These are phyloP conservation scores for Tachina fera DNA, from an alignment of 2,888 invertebrate genomes.

Conservation along the genomic window DNA sequence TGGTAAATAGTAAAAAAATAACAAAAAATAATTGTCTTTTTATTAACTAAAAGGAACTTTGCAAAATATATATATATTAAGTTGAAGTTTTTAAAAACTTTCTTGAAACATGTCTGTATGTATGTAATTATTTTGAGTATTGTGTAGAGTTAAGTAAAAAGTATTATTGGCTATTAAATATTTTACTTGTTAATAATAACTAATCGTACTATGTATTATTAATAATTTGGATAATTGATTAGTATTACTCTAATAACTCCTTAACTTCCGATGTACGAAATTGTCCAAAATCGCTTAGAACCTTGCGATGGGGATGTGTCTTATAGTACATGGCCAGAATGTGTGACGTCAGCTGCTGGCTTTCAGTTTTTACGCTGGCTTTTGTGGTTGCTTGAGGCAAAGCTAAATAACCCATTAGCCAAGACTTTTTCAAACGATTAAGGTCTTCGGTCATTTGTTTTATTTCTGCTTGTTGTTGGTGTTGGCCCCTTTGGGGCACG, in stretches of 20 bases:
- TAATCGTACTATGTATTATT: not conserved
- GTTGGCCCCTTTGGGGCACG: conserved; percentile 76
- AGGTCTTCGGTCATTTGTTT: conserved; percentile 83
- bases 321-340: conserved; percentile 80
- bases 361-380: conserved; percentile 72
- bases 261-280: conserved; percentile 77
- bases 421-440: conserved; percentile 82
- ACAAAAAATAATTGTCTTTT: not conserved
- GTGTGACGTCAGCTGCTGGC: conserved; percentile 79
- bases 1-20: conserved; percentile 19
- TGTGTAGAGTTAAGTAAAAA: conserved; percentile 31
- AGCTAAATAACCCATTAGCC: conserved; percentile 73
- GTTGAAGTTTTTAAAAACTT: not conserved
- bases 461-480: conserved; percentile 72
- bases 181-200: conserved; percentile 9
- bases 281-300: conserved; percentile 79
- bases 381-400: conserved; percentile 66
- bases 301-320: conserved; percentile 80
- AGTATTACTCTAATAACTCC: conserved; percentile 62
- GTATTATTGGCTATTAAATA: conserved; percentile 32
- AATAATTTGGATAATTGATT: not conserved
- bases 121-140: not conserved
- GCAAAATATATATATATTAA: conserved; percentile 5
- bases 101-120: conserved; percentile 1
- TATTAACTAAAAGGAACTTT: conserved; percentile 34